phyloP scores from a whole-genome alignment of 2,113 vertebrate species.

The Charina bottae region DNA sequence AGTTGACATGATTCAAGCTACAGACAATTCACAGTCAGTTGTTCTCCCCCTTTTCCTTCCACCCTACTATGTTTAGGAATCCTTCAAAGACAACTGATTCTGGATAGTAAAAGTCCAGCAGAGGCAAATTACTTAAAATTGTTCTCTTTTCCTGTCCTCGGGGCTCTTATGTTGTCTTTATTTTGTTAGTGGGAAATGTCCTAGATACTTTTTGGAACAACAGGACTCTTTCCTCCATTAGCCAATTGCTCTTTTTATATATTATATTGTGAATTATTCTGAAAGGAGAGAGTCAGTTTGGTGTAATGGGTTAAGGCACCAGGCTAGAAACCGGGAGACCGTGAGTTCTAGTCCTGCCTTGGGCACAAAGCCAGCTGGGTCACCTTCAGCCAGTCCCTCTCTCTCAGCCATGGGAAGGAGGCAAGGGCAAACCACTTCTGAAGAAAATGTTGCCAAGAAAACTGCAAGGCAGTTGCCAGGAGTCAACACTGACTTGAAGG shows the following conservation, averaged over 20 bases:
- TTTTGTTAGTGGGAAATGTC: slow-evolving; percentile 59
- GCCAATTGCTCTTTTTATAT: not conserved
- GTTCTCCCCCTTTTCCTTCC: slow-evolving; percentile 18
- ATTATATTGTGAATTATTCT: no score
- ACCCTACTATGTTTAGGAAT: slow-evolving; percentile 29
- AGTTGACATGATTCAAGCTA: no score
- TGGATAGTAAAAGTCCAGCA: slow-evolving; percentile 36
- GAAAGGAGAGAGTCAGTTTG: not conserved
- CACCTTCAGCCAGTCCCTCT: no score
- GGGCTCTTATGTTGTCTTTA: slow-evolving; percentile 45
- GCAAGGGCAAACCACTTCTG: no score
- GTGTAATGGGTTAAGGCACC: not conserved
- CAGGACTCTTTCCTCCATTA: slow-evolving; percentile 47
- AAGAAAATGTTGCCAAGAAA: no score
- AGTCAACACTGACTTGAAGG: no score
- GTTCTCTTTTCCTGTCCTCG: slow-evolving; percentile 36
- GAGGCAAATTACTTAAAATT: slow-evolving; percentile 56
- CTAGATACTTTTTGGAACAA: slow-evolving; percentile 54
- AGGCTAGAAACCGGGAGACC: no score
- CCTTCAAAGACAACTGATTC: slow-evolving; percentile 57
- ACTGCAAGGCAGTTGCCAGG: no score
- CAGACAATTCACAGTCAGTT: slow-evolving; percentile 21
- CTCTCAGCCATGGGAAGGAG: no score
- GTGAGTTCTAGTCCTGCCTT: no score
- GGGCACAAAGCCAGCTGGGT: no score